Percentiles rank a stretch among this genome's conserved stretches.
Evolutionary conservation across 2,113 vertebrate species (phyloP).

Genomic region (Ptilonorhynchus violaceus): DNA sequence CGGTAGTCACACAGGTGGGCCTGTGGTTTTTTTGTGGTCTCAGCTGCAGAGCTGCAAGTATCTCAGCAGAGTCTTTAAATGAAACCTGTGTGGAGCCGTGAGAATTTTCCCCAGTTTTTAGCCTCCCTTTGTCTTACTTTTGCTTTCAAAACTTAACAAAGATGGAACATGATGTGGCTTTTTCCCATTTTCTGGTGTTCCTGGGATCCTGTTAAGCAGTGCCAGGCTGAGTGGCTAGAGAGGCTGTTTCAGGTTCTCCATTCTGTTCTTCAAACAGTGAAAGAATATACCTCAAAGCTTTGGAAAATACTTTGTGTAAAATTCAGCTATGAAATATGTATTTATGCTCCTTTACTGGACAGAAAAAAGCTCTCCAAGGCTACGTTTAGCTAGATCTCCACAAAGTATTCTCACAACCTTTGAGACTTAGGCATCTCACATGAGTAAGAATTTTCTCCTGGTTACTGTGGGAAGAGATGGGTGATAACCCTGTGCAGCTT

Average conservation of each 20-base stretch:
- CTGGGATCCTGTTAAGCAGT: constrained; percentile 13
- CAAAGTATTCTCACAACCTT: not conserved
- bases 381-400: not conserved
- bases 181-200: not conserved
- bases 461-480: not conserved
- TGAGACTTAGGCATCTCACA: not conserved
- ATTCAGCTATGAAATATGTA: constrained; percentile 15
- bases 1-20: not conserved
- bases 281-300: constrained; percentile 41
- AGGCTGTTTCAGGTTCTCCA: constrained; percentile 45
- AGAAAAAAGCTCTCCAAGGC: not conserved
- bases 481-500: not conserved
- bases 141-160: constrained; percentile 4
- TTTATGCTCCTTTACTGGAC: not conserved
- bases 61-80: not conserved
- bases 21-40: not conserved
- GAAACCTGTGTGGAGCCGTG: not conserved
- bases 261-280: constrained; percentile 50
- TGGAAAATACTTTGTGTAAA: constrained; percentile 41
- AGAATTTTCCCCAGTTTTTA: not conserved
- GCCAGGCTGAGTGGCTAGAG: constrained; percentile 1
- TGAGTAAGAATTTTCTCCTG: not conserved
- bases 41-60: not conserved
- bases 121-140: not conserved
- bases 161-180: not conserved